These are phyloP conservation scores for Paracentrotus lividus DNA, from an alignment of 53 echinoderm and acorn worm species.

Conservation along the genomic window DNA sequence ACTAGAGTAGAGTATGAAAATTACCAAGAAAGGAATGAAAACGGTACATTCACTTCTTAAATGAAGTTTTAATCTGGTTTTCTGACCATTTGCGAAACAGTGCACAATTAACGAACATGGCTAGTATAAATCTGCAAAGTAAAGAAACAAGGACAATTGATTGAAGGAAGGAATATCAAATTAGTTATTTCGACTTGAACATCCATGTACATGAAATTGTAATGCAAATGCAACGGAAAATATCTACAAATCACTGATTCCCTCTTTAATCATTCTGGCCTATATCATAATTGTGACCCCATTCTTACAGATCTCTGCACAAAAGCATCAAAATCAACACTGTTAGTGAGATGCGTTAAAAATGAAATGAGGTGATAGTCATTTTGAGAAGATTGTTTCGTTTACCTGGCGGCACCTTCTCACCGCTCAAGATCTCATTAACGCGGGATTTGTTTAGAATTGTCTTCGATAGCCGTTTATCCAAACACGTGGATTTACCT, in stretches of 20 bases:
- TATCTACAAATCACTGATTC: not conserved
- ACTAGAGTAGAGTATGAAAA: too few relatives aligned
- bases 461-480: slow-evolving; percentile 5
- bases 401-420: not conserved
- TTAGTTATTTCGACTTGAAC: too few relatives aligned
- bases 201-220: too few relatives aligned
- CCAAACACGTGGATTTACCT: slow-evolving; percentile 3
- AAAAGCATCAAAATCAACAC: slow-evolving; percentile 22
- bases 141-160: too few relatives aligned
- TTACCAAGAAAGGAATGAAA: too few relatives aligned
- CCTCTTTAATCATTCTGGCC: not conserved
- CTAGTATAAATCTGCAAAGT: too few relatives aligned
- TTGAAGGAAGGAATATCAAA: too few relatives aligned
- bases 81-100: too few relatives aligned
- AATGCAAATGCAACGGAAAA: not conserved
- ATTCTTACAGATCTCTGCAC: not conserved
- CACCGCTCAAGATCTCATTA: not conserved
- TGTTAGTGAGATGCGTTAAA: not conserved
- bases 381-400: slow-evolving; percentile 32
- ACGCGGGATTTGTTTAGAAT: not conserved
- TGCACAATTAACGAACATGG: too few relatives aligned
- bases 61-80: too few relatives aligned
- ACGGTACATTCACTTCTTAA: too few relatives aligned
- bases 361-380: not conserved
- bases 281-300: not conserved